Evolutionary conservation across 1,140 invertebrate species (phyloP), one percentile per base, ranked within the genome.

Genomic region (Aphis gossypii): DNA sequence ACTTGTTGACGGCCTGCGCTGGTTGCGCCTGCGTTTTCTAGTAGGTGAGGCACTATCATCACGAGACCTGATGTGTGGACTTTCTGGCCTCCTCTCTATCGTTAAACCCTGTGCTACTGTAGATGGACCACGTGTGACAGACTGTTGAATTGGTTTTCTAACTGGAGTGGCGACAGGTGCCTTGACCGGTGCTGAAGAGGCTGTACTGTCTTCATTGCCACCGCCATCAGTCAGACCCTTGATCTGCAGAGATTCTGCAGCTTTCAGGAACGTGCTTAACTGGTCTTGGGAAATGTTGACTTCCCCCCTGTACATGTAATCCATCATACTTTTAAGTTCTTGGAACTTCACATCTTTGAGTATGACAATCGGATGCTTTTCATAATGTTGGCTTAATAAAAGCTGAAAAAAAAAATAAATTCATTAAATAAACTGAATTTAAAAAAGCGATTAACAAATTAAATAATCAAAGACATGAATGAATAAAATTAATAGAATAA

Each of bases 281-380:
- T 98, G 98, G 95, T 98, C 98, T 95, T 98, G 98, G 94, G 97
- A 97, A 95, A 99, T 98, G 96, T 98, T 98, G n/a, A 99, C 98
- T 96, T 99, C 98, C 86, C 98, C 98, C 94, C 97, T 96, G 95
- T 99, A 99, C 98, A 99, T 99, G 94, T 98, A 98, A 95, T 98
- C 98, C 96, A 98, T 97, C 97, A 99, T 98, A 94, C 98, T 98
- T 96, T 98, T 97, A 94, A 99, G 95, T 96, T 98, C 97, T 95
- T 97, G 97, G 96, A 97, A 98, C 95, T 98, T 98, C 30, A 99
- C 97, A 96, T 98, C 98, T 96, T 98, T 98, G 94, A 98, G 96
- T 95, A 98, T 98, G 94, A 98, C 97, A 95, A 98, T 98, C 91
- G 98, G 98, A 96, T 98, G 98, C 95, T 98, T 98, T 95, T 98